phyloP scores from a whole-genome alignment of 2,888 invertebrate genomes.

The Empis livida region DNA sequence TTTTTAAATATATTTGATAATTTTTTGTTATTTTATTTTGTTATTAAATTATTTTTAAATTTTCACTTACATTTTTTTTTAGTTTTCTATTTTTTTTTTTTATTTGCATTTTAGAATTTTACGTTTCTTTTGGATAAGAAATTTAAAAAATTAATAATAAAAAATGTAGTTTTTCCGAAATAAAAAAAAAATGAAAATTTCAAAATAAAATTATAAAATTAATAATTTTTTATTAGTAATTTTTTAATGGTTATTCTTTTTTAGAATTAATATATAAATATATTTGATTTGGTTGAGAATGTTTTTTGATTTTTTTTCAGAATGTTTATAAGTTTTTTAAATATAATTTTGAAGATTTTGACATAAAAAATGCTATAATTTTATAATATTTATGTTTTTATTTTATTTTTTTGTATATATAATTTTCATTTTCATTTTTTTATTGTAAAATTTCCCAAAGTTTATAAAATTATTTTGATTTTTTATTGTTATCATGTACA shows the following conservation, averaged over 20 bases:
- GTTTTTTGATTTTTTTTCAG: constrained; percentile 1
- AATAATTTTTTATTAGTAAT: too few relatives aligned
- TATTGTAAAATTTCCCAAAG: constrained; percentile 5
- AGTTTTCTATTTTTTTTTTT: too few relatives aligned
- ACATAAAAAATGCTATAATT: too few relatives aligned
- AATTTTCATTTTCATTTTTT: neutral
- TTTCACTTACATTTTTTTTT: constrained; percentile 2
- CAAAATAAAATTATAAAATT: neutral
- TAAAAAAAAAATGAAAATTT: too few relatives aligned
- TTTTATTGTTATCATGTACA: constrained; percentile 6
- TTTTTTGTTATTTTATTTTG: constrained; percentile 1
- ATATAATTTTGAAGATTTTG: neutral
- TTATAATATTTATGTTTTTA: constrained; percentile 3
- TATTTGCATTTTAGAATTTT: too few relatives aligned
- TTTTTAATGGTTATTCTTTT: too few relatives aligned
- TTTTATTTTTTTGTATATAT: constrained; percentile 4
- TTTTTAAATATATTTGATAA: neutral
- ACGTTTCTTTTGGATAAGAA: too few relatives aligned
- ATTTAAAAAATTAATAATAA: too few relatives aligned
- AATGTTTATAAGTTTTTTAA: neutral
- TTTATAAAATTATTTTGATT: constrained; percentile 8
- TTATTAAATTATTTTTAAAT: too few relatives aligned
- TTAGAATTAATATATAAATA: too few relatives aligned
- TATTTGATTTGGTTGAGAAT: too few relatives aligned
- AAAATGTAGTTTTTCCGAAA: too few relatives aligned